phyloP scores from a whole-genome alignment of 2,888 invertebrate genomes.

The Cosmia trapezina region DNA sequence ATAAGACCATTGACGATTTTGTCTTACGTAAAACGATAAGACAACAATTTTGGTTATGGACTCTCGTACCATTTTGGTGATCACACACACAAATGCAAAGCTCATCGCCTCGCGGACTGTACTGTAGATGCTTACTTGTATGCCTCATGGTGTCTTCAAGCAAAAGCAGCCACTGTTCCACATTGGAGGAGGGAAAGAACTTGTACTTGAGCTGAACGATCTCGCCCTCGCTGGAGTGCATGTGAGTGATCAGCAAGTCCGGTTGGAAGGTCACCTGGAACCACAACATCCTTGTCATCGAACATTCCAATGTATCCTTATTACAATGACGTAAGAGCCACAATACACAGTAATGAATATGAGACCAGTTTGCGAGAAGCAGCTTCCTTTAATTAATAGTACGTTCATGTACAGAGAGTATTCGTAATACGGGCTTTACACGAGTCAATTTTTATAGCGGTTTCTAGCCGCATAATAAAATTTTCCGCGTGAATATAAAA shows the following conservation, averaged over 20 bases:
- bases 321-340: neutral
- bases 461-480: neutral
- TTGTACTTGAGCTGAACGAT: conserved; percentile 92
- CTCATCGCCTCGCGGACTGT: no score
- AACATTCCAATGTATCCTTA: neutral
- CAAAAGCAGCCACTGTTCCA: conserved; percentile 93
- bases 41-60: no score
- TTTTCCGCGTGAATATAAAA: neutral
- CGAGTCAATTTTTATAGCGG: neutral
- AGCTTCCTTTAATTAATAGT: no score
- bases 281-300: neutral
- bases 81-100: no score
- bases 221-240: conserved; percentile 95
- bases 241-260: conserved; percentile 92
- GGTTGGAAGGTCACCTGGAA: conserved; percentile 92
- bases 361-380: neutral
- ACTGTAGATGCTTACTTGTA: conserved; percentile 82
- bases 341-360: neutral
- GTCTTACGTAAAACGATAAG: no score
- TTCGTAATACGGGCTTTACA: neutral
- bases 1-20: no score
- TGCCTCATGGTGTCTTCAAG: conserved; percentile 93
- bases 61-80: no score
- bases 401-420: neutral
- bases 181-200: conserved; percentile 93